A percentile compares a stretch with the other conserved stretches of the same genome.
Evolutionary conservation across 2,113 vertebrate genomes (phyloP).

Genomic region (Turdus rufiventris): DNA sequence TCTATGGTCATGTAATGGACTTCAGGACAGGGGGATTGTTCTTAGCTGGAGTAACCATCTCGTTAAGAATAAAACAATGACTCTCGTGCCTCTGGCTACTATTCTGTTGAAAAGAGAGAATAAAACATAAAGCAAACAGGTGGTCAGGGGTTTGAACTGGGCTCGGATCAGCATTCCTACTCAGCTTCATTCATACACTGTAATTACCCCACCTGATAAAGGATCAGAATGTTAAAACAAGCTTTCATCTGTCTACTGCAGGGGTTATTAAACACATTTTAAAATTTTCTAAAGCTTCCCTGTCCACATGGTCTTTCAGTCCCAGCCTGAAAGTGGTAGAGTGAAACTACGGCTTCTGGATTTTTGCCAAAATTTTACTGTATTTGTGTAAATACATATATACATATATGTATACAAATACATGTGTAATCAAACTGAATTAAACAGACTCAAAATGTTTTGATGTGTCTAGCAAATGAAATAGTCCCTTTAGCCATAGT

Average conservation of each 20-base stretch:
- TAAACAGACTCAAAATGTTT: background rate
- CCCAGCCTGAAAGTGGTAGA: background rate
- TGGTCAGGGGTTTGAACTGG: background rate
- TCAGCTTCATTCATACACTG: background rate
- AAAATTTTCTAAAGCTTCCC: background rate
- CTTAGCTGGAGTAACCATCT: background rate
- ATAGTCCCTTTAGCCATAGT: background rate
- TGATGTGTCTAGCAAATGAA: background rate
- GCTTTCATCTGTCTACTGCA: background rate
- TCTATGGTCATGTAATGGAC: background rate
- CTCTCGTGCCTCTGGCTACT: background rate
- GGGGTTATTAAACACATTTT: background rate
- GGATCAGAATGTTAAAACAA: background rate
- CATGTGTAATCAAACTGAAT: background rate
- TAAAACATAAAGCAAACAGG: background rate
- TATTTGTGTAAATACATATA: background rate
- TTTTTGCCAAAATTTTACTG: background rate
- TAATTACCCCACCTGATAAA: background rate
- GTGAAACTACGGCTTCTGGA: background rate
- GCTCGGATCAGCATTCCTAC: background rate
- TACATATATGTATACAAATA: background rate
- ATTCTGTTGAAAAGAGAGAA: background rate
- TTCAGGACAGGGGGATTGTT: background rate
- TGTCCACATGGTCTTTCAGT: background rate
- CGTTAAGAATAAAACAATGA: background rate